These are phyloP conservation scores for Andrena cerasifolii DNA, from an alignment of 1,140 invertebrate genomes.

Conservation along the genomic window DNA sequence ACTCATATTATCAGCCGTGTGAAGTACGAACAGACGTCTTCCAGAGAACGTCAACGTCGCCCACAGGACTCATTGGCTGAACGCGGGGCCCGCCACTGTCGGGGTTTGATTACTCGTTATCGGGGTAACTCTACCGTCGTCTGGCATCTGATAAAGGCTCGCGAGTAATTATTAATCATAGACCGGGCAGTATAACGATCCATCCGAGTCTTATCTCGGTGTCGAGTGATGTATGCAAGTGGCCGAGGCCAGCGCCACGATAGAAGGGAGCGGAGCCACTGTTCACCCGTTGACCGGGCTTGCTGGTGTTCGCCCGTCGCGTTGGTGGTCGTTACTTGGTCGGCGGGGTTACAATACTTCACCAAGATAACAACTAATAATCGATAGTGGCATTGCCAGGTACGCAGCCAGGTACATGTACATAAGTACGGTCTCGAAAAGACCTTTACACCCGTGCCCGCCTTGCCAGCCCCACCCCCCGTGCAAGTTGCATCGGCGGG, in stretches of 20 bases:
- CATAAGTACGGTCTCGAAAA: slow-evolving; percentile 68
- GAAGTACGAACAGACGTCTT: slow-evolving; percentile 10
- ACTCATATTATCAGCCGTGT: not conserved
- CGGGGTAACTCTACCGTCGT: slow-evolving; percentile 79
- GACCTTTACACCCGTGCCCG: slow-evolving; percentile 51
- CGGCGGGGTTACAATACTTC: slow-evolving; percentile 76
- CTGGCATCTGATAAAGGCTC: slow-evolving; percentile 79
- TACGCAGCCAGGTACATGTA: slow-evolving; percentile 71
- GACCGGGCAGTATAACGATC: slow-evolving; percentile 79
- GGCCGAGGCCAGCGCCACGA: slow-evolving; percentile 54
- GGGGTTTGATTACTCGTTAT: slow-evolving; percentile 81
- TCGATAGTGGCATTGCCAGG: slow-evolving; percentile 76
- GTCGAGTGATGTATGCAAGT: slow-evolving; percentile 78
- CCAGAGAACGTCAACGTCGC: slow-evolving; percentile 26
- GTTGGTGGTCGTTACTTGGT: slow-evolving; percentile 57
- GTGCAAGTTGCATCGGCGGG: slow-evolving; percentile 46
- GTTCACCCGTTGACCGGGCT: slow-evolving; percentile 51
- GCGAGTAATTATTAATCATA: slow-evolving; percentile 83
- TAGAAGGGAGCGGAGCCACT: slow-evolving; percentile 30
- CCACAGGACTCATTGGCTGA: slow-evolving; percentile 9
- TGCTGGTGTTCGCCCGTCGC: slow-evolving; percentile 8
- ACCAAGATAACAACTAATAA: slow-evolving; percentile 81
- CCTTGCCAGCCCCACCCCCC: not conserved
- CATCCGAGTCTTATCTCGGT: slow-evolving; percentile 80
- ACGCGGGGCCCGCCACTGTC: slow-evolving; percentile 37